Evolutionary conservation across 2,797 vertebrate species (phyloP), one percentile per base, ranked within the genome.

Genomic region (Alca torda): DNA sequence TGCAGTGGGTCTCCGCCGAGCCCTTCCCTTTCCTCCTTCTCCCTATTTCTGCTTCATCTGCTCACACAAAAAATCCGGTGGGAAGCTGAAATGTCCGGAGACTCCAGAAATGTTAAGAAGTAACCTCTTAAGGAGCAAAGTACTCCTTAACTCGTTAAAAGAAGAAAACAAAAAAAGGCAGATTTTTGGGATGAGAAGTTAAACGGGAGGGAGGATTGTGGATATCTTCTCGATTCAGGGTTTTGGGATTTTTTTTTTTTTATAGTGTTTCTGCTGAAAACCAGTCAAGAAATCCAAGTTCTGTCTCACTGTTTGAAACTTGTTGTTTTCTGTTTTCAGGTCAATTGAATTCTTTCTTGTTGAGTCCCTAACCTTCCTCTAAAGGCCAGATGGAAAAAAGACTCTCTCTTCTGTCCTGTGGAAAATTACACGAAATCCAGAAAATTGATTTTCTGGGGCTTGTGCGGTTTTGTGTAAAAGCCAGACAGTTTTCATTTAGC

Each of bases 401-500:
- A 70, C 84, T 89, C 87, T 94, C 86, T 85, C 65, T 94, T 50
- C 87, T 93, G 57, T 68, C 78, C 9, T 11, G 43, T 92, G 93
- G 83, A 94, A 97, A 96, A 94, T 70, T 78, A 88, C 86, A 93
- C 83, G 87, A 75, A 96, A 74, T 95, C 63, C 79, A 96, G 91
- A 96, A 96, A 97, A 96, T 76, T 70, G 87, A 96, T 97, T 97
- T 96, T 97, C 87, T 6, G 59, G 89, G 60, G 73, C 67, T 96
- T 85, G 69, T 43, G 88, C 4, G 61, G 57, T 96, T 89, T 96
- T 94, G 87, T 95, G 92, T 90, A 70, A 89, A 95, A 97, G 39
- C 17, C 95, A 95, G 96, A 91, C 57, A 28, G 48, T 83, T 97
- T 95, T 94, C 94, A 88, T 95, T 96, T 86, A 93, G 88, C 95